Evolutionary conservation across 2,888 invertebrate species (phyloP).

Genomic region (Parelbella ahira): DNA sequence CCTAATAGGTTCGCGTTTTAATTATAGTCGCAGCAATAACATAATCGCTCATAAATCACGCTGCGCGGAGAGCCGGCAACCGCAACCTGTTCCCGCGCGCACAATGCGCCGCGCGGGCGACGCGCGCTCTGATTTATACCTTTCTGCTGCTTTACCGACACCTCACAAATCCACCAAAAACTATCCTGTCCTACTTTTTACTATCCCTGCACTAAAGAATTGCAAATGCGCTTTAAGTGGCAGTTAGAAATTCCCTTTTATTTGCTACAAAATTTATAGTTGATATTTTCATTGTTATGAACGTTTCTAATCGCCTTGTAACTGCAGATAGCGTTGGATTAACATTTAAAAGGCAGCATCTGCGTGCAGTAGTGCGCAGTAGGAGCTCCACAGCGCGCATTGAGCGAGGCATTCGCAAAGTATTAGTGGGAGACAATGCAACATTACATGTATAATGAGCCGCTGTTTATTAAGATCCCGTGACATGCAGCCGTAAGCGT

Average conservation of each 20-base stretch:
- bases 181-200: constrained; percentile 55
- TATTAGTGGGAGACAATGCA: too few relatives aligned
- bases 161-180: constrained; percentile 53
- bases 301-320: constrained; percentile 54
- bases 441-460: too few relatives aligned
- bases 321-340: constrained; percentile 75
- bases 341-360: constrained; percentile 70
- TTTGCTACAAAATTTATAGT: constrained; percentile 65
- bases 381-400: too few relatives aligned
- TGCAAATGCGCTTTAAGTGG: constrained; percentile 58
- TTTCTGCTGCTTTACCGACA: constrained; percentile 70
- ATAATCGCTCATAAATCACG: constrained; percentile 76
- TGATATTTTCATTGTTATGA: constrained; percentile 56
- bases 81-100: constrained; percentile 78
- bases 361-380: too few relatives aligned
- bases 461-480: too few relatives aligned
- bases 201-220: constrained; percentile 54
- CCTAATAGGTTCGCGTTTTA: constrained; percentile 67
- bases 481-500: too few relatives aligned
- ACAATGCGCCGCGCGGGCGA: constrained; percentile 56
- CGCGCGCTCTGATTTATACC: constrained; percentile 70
- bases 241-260: constrained; percentile 56
- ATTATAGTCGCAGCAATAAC: constrained; percentile 67
- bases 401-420: too few relatives aligned
- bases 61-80: constrained; percentile 73